phyloP scores from a whole-genome alignment of 2,797 vertebrate species.

The Anguilla megastoma region DNA sequence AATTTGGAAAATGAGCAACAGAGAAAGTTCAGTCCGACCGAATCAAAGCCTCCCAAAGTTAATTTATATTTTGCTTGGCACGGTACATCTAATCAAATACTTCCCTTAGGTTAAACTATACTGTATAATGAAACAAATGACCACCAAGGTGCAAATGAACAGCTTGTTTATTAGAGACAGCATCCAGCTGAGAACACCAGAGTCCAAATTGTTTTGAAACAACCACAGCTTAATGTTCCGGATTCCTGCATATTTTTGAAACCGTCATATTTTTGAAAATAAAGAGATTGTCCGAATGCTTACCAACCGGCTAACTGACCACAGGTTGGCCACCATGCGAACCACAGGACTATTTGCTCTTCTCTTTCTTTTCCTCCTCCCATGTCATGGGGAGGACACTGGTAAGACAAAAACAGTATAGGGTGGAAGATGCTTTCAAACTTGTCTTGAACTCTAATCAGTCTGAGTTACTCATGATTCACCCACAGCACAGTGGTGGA shows the following conservation, averaged over 20 bases:
- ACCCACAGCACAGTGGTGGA: conserved; percentile 30
- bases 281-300: conserved; percentile 33
- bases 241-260: conserved; percentile 40
- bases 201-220: conserved; percentile 31
- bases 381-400: conserved; percentile 41
- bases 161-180: not conserved
- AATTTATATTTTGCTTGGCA: not conserved
- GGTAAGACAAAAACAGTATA: conserved; percentile 38
- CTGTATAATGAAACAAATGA: not conserved
- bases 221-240: conserved; percentile 35
- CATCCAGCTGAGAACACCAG: not conserved
- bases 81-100: not conserved
- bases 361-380: conserved; percentile 26
- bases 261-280: conserved; percentile 41
- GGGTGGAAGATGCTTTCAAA: not conserved
- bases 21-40: not conserved
- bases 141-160: not conserved
- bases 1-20: not conserved
- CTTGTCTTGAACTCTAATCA: not conserved
- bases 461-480: not conserved
- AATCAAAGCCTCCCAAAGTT: no score
- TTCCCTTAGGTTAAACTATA: not conserved
- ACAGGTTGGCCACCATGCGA: conserved; percentile 31
- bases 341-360: conserved; percentile 20
- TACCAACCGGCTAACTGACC: not conserved